Percentiles rank a stretch among this genome's conserved stretches.
Evolutionary conservation across 2,797 vertebrate species (phyloP).

Genomic region (Gila robusta): DNA sequence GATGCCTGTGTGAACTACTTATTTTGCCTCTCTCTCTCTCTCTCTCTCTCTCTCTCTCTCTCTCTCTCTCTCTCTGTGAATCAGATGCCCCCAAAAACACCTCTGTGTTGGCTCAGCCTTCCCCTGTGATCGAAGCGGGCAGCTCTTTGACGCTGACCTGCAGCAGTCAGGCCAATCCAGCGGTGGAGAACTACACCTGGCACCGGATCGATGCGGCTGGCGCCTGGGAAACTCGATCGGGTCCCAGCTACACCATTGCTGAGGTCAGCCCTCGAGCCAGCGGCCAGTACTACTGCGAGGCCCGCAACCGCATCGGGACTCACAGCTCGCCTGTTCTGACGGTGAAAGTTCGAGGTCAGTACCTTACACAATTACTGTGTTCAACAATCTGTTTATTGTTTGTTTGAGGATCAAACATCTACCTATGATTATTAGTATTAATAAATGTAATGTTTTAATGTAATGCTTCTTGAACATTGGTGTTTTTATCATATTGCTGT

Average conservation of each 20-base stretch:
- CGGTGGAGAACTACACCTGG: conserved; percentile 85
- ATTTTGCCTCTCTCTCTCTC: background rate
- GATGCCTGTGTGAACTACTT: background rate
- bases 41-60: background rate
- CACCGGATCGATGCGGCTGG: conserved; percentile 71
- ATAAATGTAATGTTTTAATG: conserved; percentile 17
- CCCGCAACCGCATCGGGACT: conserved; percentile 79
- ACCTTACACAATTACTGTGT: background rate
- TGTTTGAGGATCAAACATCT: conserved; percentile 1
- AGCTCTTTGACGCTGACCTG: conserved; percentile 82
- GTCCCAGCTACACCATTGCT: conserved; percentile 79
- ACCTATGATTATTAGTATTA: background rate
- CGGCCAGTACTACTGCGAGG: conserved; percentile 83
- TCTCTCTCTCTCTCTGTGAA: conserved; percentile 19
- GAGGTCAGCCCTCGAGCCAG: conserved; percentile 78
- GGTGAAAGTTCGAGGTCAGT: conserved; percentile 79
- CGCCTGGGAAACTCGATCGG: conserved; percentile 76
- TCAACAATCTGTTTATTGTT: background rate
- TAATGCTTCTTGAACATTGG: background rate
- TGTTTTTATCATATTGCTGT: background rate
- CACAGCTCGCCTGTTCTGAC: conserved; percentile 82
- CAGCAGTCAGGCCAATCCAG: conserved; percentile 81
- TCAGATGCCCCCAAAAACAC: conserved; percentile 84
- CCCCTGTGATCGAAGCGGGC: conserved; percentile 81
- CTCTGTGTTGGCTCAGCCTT: conserved; percentile 78